Percentiles rank a stretch among this genome's conserved stretches.
These are phyloP conservation scores for Phainopepla nitens DNA, from an alignment of 2,113 vertebrate species.

Conservation along the genomic window DNA sequence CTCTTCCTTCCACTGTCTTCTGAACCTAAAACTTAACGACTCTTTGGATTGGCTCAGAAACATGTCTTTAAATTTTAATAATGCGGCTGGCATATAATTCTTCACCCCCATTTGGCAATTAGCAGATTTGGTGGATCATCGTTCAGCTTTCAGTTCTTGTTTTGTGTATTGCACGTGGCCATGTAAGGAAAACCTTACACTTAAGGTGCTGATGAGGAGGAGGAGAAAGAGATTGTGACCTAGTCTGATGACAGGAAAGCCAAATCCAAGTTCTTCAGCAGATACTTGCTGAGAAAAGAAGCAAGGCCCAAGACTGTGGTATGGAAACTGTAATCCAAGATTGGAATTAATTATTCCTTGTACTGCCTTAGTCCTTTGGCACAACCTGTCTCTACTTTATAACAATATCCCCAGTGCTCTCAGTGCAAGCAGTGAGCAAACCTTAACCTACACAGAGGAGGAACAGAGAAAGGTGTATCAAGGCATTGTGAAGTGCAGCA, in stretches of 20 bases:
- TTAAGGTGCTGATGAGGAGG: neutral
- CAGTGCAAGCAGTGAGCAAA: neutral
- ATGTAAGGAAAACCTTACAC: neutral
- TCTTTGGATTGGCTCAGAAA: neutral
- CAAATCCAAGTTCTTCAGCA: neutral
- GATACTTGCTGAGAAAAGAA: neutral
- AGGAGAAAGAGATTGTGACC: neutral
- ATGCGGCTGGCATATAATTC: neutral
- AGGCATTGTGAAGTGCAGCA: neutral
- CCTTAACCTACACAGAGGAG: neutral
- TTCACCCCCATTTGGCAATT: neutral
- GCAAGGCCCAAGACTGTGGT: fast-evolving
- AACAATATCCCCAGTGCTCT: neutral
- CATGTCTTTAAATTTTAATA: neutral
- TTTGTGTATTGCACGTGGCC: neutral
- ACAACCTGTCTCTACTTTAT: neutral
- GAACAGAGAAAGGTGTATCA: neutral
- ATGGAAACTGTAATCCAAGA: neutral
- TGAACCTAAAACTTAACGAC: neutral
- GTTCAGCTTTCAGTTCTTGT: neutral
- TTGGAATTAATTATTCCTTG: neutral
- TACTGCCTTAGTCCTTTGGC: neutral
- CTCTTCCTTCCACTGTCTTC: neutral
- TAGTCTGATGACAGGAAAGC: neutral
- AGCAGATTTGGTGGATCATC: neutral